Evolutionary conservation across 2,888 invertebrate genomes (phyloP).

Genomic region (Rhimphoctona megacephalus): DNA sequence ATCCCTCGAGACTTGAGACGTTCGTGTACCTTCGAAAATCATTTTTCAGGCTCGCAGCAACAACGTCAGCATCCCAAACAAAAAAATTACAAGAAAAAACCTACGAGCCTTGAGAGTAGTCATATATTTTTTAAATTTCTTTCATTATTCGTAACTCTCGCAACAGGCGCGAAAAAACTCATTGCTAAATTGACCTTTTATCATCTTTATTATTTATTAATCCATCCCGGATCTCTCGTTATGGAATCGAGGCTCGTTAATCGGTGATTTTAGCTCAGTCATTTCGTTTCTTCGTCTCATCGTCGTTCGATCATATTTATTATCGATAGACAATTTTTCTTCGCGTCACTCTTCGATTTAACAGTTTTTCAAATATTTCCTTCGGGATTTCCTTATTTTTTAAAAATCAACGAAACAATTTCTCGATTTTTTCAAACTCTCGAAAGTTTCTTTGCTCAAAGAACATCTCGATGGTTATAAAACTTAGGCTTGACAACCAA

Average conservation of each 20-base stretch:
- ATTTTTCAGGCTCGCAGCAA: slow-evolving; percentile 19
- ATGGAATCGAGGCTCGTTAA: not conserved
- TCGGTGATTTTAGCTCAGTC: not conserved
- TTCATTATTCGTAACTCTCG: not conserved
- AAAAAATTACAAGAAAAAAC: not conserved
- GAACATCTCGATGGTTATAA: not conserved
- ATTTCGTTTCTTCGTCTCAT: not conserved
- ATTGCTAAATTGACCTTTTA: not conserved
- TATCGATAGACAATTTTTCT: not conserved
- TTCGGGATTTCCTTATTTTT: not conserved
- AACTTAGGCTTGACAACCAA: not conserved
- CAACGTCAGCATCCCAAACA: slow-evolving; percentile 11
- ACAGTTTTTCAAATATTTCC: not conserved
- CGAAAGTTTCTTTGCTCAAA: not conserved
- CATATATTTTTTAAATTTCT: not conserved
- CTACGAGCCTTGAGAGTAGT: not conserved
- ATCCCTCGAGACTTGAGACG: slow-evolving; percentile 16
- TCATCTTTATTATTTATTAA: not conserved
- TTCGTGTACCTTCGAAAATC: slow-evolving; percentile 22
- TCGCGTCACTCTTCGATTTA: not conserved
- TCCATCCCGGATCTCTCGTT: slow-evolving; percentile 32
- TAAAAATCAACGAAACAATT: not conserved
- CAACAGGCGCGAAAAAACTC: not conserved
- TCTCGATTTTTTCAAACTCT: not conserved
- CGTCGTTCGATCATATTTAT: not conserved